Evolutionary conservation across 1,140 invertebrate species (phyloP).

Genomic region (Periplaneta americana): DNA sequence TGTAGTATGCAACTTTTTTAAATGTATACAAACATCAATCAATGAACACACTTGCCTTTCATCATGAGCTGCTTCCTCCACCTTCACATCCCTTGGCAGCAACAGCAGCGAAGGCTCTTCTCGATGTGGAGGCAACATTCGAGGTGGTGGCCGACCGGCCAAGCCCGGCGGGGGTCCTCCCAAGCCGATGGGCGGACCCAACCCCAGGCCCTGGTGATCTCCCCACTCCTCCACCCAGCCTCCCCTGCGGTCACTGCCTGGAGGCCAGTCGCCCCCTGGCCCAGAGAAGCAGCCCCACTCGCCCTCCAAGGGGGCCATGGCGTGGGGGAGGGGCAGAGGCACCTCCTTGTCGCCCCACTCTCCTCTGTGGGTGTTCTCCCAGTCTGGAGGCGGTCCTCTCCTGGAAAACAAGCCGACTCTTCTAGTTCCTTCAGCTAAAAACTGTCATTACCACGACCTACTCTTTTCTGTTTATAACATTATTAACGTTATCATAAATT

Average conservation of each 20-base stretch:
- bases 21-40: too few relatives aligned
- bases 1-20: too few relatives aligned
- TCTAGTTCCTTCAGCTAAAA: too few relatives aligned
- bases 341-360: constrained; percentile 13
- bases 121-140: neutral
- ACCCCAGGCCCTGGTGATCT: neutral
- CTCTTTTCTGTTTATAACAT: too few relatives aligned
- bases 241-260: neutral
- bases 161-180: neutral
- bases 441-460: too few relatives aligned
- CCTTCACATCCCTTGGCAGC: neutral
- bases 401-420: neutral
- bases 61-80: neutral
- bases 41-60: neutral
- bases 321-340: neutral
- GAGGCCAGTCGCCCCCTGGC: neutral
- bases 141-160: neutral
- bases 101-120: neutral
- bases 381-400: constrained; percentile 8
- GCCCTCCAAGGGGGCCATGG: neutral
- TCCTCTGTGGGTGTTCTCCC: constrained; percentile 2
- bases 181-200: neutral
- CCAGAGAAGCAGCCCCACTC: constrained; percentile 2
- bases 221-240: constrained; percentile 8
- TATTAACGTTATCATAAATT: too few relatives aligned